Conservation (phyloP, 2,113 vertebrate species). For the Entomyzon cyanotis region DNA sequence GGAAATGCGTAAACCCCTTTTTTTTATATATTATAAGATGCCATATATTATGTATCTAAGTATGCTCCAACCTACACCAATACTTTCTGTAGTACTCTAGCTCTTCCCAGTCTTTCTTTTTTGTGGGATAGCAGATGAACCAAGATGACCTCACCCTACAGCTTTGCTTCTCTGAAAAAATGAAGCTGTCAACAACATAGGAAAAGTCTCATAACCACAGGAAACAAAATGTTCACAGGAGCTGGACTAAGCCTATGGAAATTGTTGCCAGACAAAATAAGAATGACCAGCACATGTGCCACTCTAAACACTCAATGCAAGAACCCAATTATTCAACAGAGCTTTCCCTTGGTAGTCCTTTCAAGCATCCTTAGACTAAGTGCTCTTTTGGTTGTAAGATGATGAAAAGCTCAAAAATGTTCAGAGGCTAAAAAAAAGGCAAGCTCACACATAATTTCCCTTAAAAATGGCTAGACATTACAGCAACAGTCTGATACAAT, state of each 20-base stretch:
- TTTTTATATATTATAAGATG: background rate
- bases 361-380: background rate
- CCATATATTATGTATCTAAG: background rate
- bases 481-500: background rate
- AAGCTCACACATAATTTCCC: background rate
- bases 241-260: background rate
- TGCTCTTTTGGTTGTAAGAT: background rate
- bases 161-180: conserved; percentile 23
- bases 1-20: background rate
- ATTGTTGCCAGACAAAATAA: conserved; percentile 46
- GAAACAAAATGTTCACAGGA: conserved; percentile 24
- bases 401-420: background rate
- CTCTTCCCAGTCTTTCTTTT: background rate
- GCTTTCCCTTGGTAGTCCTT: background rate
- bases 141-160: conserved; percentile 8
- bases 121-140: conserved; percentile 36
- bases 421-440: background rate
- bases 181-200: conserved; percentile 36
- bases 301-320: background rate
- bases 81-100: background rate
- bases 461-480: background rate
- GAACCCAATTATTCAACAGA: background rate
- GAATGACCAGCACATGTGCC: conserved; percentile 22
- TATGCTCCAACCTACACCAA: background rate
- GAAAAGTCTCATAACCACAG: background rate